Conservation (phyloP, 2,888 invertebrate species). For the Cheiracanthium punctorium region DNA sequence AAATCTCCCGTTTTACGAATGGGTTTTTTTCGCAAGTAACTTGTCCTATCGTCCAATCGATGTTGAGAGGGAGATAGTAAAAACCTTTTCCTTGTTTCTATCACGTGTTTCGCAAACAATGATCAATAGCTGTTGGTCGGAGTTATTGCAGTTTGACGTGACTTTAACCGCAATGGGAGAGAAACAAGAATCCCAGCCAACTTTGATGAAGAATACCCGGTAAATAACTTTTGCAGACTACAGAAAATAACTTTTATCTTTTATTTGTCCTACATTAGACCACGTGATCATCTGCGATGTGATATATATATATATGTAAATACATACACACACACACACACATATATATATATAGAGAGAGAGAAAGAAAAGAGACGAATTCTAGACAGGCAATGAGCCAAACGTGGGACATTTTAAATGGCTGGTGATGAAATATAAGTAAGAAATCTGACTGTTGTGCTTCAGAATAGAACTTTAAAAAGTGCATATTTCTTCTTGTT, state of each 20-base stretch:
- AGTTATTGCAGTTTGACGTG: slow-evolving; percentile 69
- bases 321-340: too few species aligned
- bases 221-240: slow-evolving; percentile 53
- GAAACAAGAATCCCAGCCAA: slow-evolving; percentile 52
- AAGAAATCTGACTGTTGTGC: too few species aligned
- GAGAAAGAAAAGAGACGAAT: too few species aligned
- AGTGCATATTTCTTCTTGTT: too few species aligned
- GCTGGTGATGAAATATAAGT: too few species aligned
- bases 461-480: too few species aligned
- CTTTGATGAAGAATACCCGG: slow-evolving; percentile 65
- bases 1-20: slow-evolving; percentile 30
- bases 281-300: too few species aligned
- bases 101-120: slow-evolving; percentile 68
- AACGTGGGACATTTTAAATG: too few species aligned
- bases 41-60: slow-evolving; percentile 50
- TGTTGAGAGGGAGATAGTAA: slow-evolving; percentile 46
- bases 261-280: background rate
- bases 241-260: slow-evolving; percentile 51
- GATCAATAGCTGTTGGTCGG: slow-evolving; percentile 66
- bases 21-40: slow-evolving; percentile 38
- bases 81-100: slow-evolving; percentile 60
- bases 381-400: too few species aligned
- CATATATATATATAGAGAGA: too few species aligned
- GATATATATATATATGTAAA: too few species aligned
- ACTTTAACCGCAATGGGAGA: slow-evolving; percentile 67